Percentiles rank a stretch among this genome's conserved stretches.
These are phyloP conservation scores for Catocala nupta DNA, from an alignment of 2,888 invertebrate genomes.

Conservation along the genomic window DNA sequence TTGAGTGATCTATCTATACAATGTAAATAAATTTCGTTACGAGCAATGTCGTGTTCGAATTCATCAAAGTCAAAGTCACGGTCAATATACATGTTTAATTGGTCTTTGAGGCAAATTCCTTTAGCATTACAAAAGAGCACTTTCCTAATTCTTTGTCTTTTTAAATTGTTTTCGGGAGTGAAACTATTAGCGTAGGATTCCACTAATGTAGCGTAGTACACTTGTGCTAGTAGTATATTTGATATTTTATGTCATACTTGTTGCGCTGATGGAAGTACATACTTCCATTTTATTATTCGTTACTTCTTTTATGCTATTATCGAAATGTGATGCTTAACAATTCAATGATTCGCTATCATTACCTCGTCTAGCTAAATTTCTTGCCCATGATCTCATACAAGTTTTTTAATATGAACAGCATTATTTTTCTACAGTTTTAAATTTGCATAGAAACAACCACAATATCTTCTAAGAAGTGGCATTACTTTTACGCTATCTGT, in stretches of 20 bases:
- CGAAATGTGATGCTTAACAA: too few relatives aligned
- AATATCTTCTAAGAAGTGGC: conserved; percentile 12
- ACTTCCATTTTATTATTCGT: too few relatives aligned
- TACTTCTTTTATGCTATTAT: too few relatives aligned
- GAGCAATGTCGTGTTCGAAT: conserved; percentile 23
- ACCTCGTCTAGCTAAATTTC: too few relatives aligned
- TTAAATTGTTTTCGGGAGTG: neutral
- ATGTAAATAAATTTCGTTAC: conserved; percentile 16
- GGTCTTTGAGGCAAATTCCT: conserved; percentile 8
- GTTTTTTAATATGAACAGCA: neutral
- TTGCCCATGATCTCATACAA: too few relatives aligned
- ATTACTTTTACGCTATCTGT: conserved; percentile 18
- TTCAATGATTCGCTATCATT: too few relatives aligned
- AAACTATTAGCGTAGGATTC: neutral
- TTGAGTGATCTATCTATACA: conserved; percentile 23
- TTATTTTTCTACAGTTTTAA: neutral
- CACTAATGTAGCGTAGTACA: too few relatives aligned
- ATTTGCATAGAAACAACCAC: conserved; percentile 20
- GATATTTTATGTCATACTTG: too few relatives aligned
- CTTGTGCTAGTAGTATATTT: neutral
- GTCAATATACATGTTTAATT: conserved; percentile 19
- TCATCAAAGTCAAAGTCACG: conserved; percentile 26
- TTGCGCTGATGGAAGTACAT: too few relatives aligned
- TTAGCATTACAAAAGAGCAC: neutral
- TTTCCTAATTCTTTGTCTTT: conserved; percentile 3